Base-by-base conservation (phyloP, 92 coral and sea anemone genomes). In the Pocillopora grandis region DNA sequence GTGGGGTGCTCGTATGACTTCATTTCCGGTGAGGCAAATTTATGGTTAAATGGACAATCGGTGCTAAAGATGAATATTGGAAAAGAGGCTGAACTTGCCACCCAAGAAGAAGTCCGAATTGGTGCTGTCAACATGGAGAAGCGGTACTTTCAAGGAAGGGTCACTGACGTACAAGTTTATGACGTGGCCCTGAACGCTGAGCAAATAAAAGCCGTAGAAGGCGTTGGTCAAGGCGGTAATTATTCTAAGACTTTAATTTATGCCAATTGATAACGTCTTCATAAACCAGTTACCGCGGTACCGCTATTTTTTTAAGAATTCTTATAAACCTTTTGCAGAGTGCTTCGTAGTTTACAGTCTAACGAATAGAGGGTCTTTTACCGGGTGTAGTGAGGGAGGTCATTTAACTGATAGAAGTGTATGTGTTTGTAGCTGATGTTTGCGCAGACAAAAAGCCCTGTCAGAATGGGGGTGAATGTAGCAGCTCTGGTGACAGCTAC, bases 131-230 rank as follows among this genome's bases (percentile, higher is more conserved):
- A 18, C 16, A 48, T 36, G 13, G 56, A 33, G 1, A 17, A 1
- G 2, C 56, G 75, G 52, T 70, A 8, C 75, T 33, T 33, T 27
- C 9, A 33, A 2, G 75, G 75, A 70, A 2, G 52, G 35, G 27
- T 70, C 11, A 42, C 75, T 0, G 52, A 18, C 9, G 35, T 27
- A 48, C 75, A 42, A 9, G 1, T 70, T 12, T 70, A 70, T 18
- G 14, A 33, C 75, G 75, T 70, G n/a, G 75, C 75, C 35, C 35
- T 70, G 75, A 70, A n/a, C 56, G 52, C 52, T 37, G n/a, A 33
- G 8, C 68, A 64, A 64, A 64, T 64, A 19, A 64, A 64, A 5
- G 27, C 68, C 8, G 68, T 64, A 27, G 2, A n/a, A 64, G 23
- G 18, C 33, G 68, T 21, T 64, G 68, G 68, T 27, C 68, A 18